Evolutionary conservation across 1,140 invertebrate genomes (phyloP).

Genomic region (Homarus americanus): DNA sequence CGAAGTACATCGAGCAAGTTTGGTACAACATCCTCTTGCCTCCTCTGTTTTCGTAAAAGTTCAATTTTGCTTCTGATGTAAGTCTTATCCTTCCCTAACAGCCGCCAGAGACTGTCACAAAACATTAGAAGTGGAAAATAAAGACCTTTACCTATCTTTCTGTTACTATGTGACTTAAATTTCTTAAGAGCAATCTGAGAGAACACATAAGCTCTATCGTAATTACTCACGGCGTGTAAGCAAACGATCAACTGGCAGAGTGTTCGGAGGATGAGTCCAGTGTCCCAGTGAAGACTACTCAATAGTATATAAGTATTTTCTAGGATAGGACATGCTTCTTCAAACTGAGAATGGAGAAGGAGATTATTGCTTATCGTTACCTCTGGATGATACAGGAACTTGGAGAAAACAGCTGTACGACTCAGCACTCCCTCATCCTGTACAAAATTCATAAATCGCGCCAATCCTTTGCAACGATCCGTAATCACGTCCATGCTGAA

Average conservation of each 20-base stretch:
- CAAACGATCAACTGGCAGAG: slow-evolving; percentile 56
- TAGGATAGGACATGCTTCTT: slow-evolving; percentile 54
- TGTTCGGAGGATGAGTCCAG: slow-evolving; percentile 40
- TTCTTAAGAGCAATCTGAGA: slow-evolving; percentile 44
- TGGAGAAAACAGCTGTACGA: slow-evolving; percentile 62
- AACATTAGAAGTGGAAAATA: slow-evolving; percentile 46
- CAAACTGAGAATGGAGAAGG: slow-evolving; percentile 58
- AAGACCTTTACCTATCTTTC: slow-evolving; percentile 40
- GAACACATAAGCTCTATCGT: slow-evolving; percentile 21
- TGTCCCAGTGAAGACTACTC: slow-evolving; percentile 50
- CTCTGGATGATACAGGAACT: slow-evolving; percentile 48
- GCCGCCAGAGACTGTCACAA: slow-evolving; percentile 45
- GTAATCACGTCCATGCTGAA: slow-evolving; percentile 59
- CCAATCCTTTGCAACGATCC: slow-evolving; percentile 54
- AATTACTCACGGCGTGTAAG: slow-evolving; percentile 36
- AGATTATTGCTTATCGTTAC: slow-evolving; percentile 36
- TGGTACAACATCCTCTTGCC: slow-evolving; percentile 44
- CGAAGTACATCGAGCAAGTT: slow-evolving; percentile 52
- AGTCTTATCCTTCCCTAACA: slow-evolving; percentile 43
- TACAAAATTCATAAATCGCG: slow-evolving; percentile 59
- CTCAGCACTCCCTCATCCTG: slow-evolving; percentile 49
- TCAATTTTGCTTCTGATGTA: slow-evolving; percentile 38
- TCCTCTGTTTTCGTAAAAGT: slow-evolving; percentile 16
- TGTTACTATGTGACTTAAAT: slow-evolving; percentile 41
- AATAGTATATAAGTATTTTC: slow-evolving; percentile 52